Evolutionary conservation across 2,888 invertebrate genomes (phyloP), one percentile per base, ranked within the genome.

Genomic region (Eretmocerus hayati): DNA sequence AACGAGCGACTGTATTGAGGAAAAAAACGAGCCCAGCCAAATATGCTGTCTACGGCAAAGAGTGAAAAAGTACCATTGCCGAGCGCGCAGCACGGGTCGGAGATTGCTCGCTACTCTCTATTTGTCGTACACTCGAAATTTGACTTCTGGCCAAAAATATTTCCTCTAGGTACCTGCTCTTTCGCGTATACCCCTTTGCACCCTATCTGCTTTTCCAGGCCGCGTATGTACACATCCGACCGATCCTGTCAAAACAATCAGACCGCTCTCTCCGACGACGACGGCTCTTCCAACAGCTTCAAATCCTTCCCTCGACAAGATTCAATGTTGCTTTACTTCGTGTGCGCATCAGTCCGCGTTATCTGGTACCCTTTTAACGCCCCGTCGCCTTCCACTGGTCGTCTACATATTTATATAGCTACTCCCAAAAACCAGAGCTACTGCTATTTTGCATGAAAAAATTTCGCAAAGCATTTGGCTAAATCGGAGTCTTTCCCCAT

Each of bases 101-200:
- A 5, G 16, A n/a, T n/a, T 13, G 35, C 19, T 33, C n/a, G 36
- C 46, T 44, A 19, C 47, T 47, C 41, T 51, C 50, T 65, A 58
- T 65, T 66, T 65, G 61, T 56, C 40, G 52, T 60, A 59, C 65
- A 64, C 65, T 66, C 61, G 56, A 65, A 62, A 63, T 63, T 65
- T 62, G 65, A 65, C 65, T 65, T 63, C 59, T 59, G 56, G 59
- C 64, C 60, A 62, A 65, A 65, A 62, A 64, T 62, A 63, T 59
- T 20, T 23, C 42, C 19, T 50, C 8, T 30, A 30, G 30, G 15
- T 8, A 46, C 46, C 43, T 44, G 45, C 21, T n/a, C 35, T 31
- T 16, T 3, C 15, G 3, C 38, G 55, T 51, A 54, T 43, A 40
- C 50, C 52, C 56, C 52, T 55, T 42, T 42, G 11, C 13, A 9